These are phyloP conservation scores for Hypomecis punctinalis DNA, from an alignment of 2,888 invertebrate species.

Conservation along the genomic window DNA sequence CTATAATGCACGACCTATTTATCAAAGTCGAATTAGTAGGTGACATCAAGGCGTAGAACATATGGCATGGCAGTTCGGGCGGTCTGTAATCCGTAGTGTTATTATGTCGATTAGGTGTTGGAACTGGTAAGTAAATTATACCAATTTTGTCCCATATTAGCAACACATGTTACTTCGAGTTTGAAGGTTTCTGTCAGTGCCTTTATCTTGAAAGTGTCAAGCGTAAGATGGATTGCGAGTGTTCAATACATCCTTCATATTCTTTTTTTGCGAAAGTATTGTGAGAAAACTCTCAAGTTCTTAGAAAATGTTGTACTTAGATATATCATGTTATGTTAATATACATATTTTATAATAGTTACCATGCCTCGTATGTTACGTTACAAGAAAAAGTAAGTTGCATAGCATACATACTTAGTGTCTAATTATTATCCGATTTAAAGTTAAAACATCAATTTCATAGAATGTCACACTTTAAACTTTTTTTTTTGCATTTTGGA, in stretches of 20 bases:
- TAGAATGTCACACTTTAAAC: too few relatives aligned
- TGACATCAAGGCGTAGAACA: slow-evolving; percentile 75
- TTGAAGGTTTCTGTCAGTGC: neutral
- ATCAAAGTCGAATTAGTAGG: slow-evolving; percentile 78
- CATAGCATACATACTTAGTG: too few relatives aligned
- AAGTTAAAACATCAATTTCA: too few relatives aligned
- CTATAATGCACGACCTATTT: slow-evolving; percentile 71
- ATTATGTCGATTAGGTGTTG: slow-evolving; percentile 75
- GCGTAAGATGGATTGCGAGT: neutral
- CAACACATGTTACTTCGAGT: slow-evolving; percentile 43
- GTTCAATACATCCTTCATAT: neutral
- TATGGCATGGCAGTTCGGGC: slow-evolving; percentile 66
- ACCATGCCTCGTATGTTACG: too few relatives aligned
- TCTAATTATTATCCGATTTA: too few relatives aligned
- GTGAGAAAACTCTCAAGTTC: too few relatives aligned
- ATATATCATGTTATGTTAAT: too few relatives aligned
- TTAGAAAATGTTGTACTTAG: too few relatives aligned
- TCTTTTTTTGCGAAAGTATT: too few relatives aligned
- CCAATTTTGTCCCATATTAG: slow-evolving; percentile 50
- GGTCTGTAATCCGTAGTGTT: slow-evolving; percentile 58
- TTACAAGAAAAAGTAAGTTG: too few relatives aligned
- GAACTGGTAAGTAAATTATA: slow-evolving; percentile 67
- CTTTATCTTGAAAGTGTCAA: neutral
- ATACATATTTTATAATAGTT: too few relatives aligned
- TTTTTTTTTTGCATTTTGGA: too few relatives aligned